Base-by-base conservation (phyloP, 92 coral and sea anemone species). In the Bergia sp. region DNA sequence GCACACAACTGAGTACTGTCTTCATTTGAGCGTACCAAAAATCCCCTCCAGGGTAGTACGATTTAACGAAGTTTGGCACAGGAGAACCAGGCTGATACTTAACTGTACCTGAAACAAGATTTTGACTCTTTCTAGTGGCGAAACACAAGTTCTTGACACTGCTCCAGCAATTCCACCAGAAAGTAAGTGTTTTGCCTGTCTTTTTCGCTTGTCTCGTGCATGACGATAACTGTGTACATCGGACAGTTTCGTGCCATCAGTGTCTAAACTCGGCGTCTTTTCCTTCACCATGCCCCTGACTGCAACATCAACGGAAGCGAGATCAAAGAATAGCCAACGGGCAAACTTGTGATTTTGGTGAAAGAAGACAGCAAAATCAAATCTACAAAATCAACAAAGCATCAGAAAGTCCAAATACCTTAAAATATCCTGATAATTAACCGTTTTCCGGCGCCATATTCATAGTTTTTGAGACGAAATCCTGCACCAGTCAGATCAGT, bases 111-210 rank as follows among this genome's bases (percentile, higher is more conserved):
- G 96, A 58, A 94, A 49, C 53, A 94, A 61, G 91, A 94, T 94
- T 88, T 94, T 94, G 64, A 94, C 96, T 86, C 96, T 91, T 91
- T 94, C 96, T 86, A 94, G 86, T 3, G 96, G 96, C 57, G 96
- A 94, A 82, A 94, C 96, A 89, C 95, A 94, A 7, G 96, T 94
- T 82, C 96, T 92, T 3, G 95, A 92, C 12, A 94, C 95, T 7
- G 95, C 96, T 21, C 95, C 96, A 44, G 96, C 95, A 4, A 94
- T 49, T 75, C 96, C 96, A 44, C 96, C 96, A 15, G 95, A 93
- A 2, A 94, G 64, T 47, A 94, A 88, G 73, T 94, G 96, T 58
- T 92, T 83, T 65, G 93, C 64, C 41, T 94, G 96, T 21, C 91
- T 94, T 73, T 91, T 94, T 38, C 87, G 65, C 36, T 74, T 84